phyloP scores from a whole-genome alignment of 1,140 invertebrate species.

The Littorina saxatilis region DNA sequence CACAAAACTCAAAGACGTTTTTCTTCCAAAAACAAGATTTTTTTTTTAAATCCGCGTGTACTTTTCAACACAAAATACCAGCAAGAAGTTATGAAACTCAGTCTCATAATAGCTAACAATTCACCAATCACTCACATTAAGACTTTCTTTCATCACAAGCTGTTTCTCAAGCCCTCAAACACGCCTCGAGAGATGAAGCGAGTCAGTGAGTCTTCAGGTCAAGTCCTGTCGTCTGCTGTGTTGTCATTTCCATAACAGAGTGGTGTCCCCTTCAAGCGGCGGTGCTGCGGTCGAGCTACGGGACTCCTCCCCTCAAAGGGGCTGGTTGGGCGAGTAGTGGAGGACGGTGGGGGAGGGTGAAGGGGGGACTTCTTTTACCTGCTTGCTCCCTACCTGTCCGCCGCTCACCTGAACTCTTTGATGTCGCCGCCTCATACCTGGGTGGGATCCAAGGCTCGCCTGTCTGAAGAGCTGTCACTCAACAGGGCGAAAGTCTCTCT shows the following conservation, averaged over 20 bases:
- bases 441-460: neutral
- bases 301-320: neutral
- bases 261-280: neutral
- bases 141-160: too few species aligned
- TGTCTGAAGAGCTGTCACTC: neutral
- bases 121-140: too few species aligned
- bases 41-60: too few species aligned
- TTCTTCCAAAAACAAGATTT: too few species aligned
- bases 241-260: neutral
- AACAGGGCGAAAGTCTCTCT: too few species aligned
- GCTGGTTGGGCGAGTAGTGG: slow-evolving; percentile 16
- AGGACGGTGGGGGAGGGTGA: neutral
- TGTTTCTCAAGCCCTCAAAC: neutral
- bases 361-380: neutral
- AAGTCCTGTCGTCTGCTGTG: slow-evolving; percentile 16
- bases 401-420: slow-evolving; percentile 20
- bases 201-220: neutral
- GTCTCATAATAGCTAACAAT: too few species aligned
- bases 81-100: too few species aligned
- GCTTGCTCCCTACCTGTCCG: slow-evolving; percentile 19
- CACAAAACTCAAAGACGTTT: too few species aligned
- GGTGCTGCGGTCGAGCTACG: neutral
- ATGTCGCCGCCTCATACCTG: slow-evolving; percentile 2
- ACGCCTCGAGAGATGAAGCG: too few species aligned
- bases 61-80: too few species aligned